phyloP scores from a whole-genome alignment of 1,140 invertebrate species.

The Drosophila asahinai region DNA sequence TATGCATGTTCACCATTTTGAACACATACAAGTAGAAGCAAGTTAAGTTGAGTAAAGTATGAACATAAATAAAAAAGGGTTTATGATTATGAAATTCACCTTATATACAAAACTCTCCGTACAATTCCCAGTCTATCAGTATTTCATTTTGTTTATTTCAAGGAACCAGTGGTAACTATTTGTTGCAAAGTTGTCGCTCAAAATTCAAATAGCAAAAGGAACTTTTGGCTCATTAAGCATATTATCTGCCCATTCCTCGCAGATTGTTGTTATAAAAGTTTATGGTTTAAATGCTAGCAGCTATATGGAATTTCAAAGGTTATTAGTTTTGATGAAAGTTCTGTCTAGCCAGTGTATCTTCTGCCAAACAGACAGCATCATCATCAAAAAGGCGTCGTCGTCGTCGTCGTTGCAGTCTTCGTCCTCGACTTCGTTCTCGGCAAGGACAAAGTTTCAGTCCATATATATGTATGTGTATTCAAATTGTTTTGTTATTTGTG shows the following conservation, averaged over 20 bases:
- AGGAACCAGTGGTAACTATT: slow-evolving; percentile 30
- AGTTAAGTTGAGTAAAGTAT: too few relatives aligned
- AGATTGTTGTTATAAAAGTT: slow-evolving; percentile 39
- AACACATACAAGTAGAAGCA: too few relatives aligned
- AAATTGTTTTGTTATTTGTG: slow-evolving; percentile 47
- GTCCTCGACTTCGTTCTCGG: slow-evolving; percentile 8
- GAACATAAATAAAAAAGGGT: too few relatives aligned
- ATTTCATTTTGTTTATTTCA: slow-evolving; percentile 24
- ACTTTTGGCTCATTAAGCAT: slow-evolving; percentile 50
- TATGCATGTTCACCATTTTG: too few relatives aligned
- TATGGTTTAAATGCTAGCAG: slow-evolving; percentile 36
- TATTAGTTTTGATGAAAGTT: slow-evolving; percentile 44
- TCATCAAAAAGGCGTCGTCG: slow-evolving; percentile 10
- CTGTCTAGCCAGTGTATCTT: slow-evolving; percentile 38
- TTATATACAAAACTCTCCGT: neutral
- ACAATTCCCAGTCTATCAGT: slow-evolving; percentile 2
- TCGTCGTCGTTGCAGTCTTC: slow-evolving; percentile 5
- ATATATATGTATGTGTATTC: slow-evolving; percentile 24
- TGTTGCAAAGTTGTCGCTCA: slow-evolving; percentile 35
- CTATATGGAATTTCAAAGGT: slow-evolving; percentile 46
- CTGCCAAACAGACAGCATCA: slow-evolving; percentile 20
- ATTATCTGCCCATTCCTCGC: slow-evolving; percentile 35
- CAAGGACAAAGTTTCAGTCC: slow-evolving; percentile 38
- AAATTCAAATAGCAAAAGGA: slow-evolving; percentile 22
- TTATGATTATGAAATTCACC: neutral